Evolutionary conservation across 2,888 invertebrate genomes (phyloP).

Genomic region (Cloeon dipterum): DNA sequence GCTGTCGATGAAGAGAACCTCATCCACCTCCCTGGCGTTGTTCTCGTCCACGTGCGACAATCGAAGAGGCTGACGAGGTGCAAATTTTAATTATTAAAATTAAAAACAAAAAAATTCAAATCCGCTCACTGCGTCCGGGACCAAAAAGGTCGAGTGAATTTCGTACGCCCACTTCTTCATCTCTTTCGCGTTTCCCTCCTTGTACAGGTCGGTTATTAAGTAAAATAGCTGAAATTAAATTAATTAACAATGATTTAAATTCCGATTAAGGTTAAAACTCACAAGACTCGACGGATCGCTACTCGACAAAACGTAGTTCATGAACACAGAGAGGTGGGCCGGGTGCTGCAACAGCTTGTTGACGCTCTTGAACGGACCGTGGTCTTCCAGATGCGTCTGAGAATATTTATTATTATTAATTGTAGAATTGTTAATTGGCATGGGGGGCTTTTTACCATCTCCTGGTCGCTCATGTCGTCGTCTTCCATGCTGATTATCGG

Average conservation of each 20-base stretch:
- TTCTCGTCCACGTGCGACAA: slow-evolving; percentile 63
- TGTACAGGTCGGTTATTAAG: slow-evolving; percentile 76
- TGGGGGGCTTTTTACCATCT: slow-evolving; percentile 36
- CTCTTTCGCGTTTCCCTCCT: slow-evolving; percentile 63
- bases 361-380: slow-evolving; percentile 73
- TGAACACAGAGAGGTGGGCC: slow-evolving; percentile 82
- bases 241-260: slow-evolving; percentile 6
- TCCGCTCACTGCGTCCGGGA: slow-evolving; percentile 57
- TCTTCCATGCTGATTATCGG: slow-evolving; percentile 91
- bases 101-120: slow-evolving; percentile 8
- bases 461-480: slow-evolving; percentile 74
- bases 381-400: slow-evolving; percentile 56
- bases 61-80: slow-evolving; percentile 40
- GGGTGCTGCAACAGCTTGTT: slow-evolving; percentile 61
- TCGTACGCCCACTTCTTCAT: slow-evolving; percentile 98
- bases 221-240: slow-evolving; percentile 42
- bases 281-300: slow-evolving; percentile 56
- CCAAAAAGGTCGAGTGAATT: slow-evolving; percentile 88
- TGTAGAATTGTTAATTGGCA: too few relatives aligned
- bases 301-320: slow-evolving; percentile 72
- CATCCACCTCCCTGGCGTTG: slow-evolving; percentile 74
- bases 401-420: too few relatives aligned
- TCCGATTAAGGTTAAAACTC: slow-evolving; percentile 12
- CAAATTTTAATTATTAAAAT: slow-evolving; percentile 5
- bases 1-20: slow-evolving; percentile 55